phyloP scores from a whole-genome alignment of 2,797 vertebrate genomes.

The Tokudaia tokunoshimensis region DNA sequence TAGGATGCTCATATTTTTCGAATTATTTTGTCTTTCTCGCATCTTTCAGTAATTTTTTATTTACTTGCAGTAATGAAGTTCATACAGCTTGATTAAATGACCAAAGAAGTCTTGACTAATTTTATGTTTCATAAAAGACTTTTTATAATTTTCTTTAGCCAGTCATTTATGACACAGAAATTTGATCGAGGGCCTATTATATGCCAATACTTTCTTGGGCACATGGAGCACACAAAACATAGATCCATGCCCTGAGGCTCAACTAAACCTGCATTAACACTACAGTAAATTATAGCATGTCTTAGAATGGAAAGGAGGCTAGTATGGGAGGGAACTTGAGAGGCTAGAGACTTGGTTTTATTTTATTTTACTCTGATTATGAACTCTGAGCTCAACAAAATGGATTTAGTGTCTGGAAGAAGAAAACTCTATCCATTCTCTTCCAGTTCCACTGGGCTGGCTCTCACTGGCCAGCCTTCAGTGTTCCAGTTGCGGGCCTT shows the following conservation, averaged over 20 bases:
- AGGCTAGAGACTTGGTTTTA: background rate
- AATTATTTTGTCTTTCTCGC: constrained; percentile 9
- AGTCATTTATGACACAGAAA: constrained; percentile 9
- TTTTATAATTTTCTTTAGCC: constrained; percentile 26
- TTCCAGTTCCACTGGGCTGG: background rate
- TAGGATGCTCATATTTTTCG: background rate
- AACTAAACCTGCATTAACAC: background rate
- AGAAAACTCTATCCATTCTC: background rate
- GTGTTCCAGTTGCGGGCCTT: background rate
- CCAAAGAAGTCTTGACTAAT: background rate
- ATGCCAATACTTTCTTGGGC: background rate
- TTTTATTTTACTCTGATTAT: background rate
- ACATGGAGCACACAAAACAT: background rate
- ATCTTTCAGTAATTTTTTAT: background rate
- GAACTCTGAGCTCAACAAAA: background rate
- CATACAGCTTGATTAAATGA: background rate
- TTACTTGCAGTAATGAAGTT: background rate
- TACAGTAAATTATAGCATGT: background rate
- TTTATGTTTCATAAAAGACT: background rate
- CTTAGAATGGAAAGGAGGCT: background rate
- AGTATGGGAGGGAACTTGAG: background rate
- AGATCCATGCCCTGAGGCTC: background rate
- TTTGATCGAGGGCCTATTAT: background rate
- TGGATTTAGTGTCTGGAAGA: background rate
- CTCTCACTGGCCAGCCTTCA: background rate